phyloP scores from a whole-genome alignment of 2,113 vertebrate species.

The Prunella himalayana region DNA sequence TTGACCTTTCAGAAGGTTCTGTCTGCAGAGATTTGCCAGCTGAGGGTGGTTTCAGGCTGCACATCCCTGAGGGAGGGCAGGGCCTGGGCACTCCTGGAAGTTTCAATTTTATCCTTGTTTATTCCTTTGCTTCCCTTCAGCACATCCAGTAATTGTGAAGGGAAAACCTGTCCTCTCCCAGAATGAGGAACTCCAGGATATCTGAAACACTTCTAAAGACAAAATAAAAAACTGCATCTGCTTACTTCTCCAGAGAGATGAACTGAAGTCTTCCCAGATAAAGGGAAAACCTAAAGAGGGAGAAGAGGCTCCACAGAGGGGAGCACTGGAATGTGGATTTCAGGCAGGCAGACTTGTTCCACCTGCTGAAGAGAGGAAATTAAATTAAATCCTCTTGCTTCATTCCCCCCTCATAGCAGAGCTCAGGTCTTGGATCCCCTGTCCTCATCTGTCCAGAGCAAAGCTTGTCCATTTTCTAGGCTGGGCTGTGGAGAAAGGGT shows the following conservation, averaged over 20 bases:
- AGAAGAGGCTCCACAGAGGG: neutral
- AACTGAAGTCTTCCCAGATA: neutral
- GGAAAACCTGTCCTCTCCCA: neutral
- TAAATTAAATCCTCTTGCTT: neutral
- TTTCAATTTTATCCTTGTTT: neutral
- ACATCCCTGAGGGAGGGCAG: neutral
- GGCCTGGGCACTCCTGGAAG: neutral
- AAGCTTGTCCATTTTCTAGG: neutral
- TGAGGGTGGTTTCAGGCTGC: neutral
- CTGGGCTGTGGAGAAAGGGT: neutral
- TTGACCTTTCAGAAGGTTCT: neutral
- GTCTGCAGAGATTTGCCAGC: neutral
- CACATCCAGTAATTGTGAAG: neutral
- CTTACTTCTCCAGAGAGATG: neutral
- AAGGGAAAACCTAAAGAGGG: neutral
- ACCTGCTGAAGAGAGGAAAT: conserved; percentile 44
- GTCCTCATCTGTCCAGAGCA: neutral
- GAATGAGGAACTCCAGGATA: neutral
- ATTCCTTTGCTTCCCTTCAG: neutral
- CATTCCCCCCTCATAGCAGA: neutral
- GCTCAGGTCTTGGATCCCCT: neutral
- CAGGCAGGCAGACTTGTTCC: neutral
- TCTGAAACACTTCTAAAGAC: neutral
- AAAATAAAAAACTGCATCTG: neutral
- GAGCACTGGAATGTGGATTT: neutral